phyloP scores from a whole-genome alignment of 1,140 invertebrate genomes.

The Eumaeus atala region DNA sequence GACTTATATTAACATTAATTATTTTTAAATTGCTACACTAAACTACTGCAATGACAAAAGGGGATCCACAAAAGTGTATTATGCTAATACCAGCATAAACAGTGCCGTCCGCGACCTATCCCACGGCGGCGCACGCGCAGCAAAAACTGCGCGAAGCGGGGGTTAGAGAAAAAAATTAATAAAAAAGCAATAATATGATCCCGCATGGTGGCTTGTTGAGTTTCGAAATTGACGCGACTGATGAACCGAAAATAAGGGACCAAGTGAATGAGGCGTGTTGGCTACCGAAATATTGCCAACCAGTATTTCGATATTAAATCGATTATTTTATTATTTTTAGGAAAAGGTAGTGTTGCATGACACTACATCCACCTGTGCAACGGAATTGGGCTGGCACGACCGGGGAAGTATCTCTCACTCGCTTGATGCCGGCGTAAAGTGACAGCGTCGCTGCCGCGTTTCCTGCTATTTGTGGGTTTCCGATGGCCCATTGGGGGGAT shows the following conservation, averaged over 20 bases:
- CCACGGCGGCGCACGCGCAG: slow-evolving; percentile 54
- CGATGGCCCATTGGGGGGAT: no score
- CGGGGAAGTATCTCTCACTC: no score
- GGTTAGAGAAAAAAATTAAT: slow-evolving; percentile 62
- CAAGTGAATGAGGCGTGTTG: slow-evolving; percentile 24
- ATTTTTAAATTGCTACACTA: slow-evolving; percentile 6
- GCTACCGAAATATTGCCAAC: no score
- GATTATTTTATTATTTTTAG: no score
- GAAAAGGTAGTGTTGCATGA: no score
- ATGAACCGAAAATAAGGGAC: slow-evolving; percentile 64
- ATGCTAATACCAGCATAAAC: slow-evolving; percentile 72
- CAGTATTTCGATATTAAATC: no score
- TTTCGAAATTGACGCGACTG: slow-evolving; percentile 62
- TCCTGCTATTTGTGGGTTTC: no score
- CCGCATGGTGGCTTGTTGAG: slow-evolving; percentile 70
- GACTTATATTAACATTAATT: slow-evolving; percentile 12
- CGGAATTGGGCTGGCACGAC: no score
- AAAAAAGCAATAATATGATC: slow-evolving; percentile 74
- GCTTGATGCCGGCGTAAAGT: no score
- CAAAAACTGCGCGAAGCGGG: slow-evolving; percentile 64
- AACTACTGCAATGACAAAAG: slow-evolving; percentile 9
- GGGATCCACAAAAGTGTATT: slow-evolving; percentile 34
- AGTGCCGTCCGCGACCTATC: slow-evolving; percentile 57
- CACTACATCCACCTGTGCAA: no score
- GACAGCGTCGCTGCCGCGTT: no score